Evolutionary conservation across 2,113 vertebrate species (phyloP).

Genomic region (Sphyrna mokarran): DNA sequence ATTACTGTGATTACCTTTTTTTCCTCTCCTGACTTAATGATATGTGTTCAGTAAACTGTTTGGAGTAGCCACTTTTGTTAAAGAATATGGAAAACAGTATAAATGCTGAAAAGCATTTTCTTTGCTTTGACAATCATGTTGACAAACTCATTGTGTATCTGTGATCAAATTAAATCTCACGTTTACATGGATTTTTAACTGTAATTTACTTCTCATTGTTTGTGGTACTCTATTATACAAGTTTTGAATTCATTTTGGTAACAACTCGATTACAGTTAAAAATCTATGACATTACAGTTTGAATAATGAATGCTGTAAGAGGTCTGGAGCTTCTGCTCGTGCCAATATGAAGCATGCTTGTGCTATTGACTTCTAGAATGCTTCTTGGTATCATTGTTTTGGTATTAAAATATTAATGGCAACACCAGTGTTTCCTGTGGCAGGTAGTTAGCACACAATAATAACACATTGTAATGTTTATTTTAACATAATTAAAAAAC

Average conservation of each 20-base stretch:
- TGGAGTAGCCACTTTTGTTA: slow-evolving; percentile 26
- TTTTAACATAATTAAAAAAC: background rate
- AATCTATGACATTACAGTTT: slow-evolving; percentile 17
- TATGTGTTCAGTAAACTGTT: slow-evolving; percentile 25
- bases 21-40: background rate
- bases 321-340: slow-evolving; percentile 16
- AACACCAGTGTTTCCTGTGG: background rate
- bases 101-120: slow-evolving; percentile 22
- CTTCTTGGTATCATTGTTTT: background rate
- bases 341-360: slow-evolving; percentile 21
- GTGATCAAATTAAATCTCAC: slow-evolving; percentile 29
- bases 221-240: background rate
- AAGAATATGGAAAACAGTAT: slow-evolving; percentile 22
- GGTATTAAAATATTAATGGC: slow-evolving; percentile 1
- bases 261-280: slow-evolving; percentile 25
- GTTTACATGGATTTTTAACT: slow-evolving; percentile 33
- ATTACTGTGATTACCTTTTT: slow-evolving; percentile 27
- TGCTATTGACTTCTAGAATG: slow-evolving; percentile 15
- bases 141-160: slow-evolving; percentile 29
- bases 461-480: background rate
- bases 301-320: slow-evolving; percentile 30
- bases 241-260: background rate
- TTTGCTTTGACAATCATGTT: slow-evolving; percentile 37
- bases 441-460: background rate
- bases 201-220: slow-evolving; percentile 24